Conservation (phyloP, 1,140 invertebrate genomes). For the Meloidogyne exigua region DNA sequence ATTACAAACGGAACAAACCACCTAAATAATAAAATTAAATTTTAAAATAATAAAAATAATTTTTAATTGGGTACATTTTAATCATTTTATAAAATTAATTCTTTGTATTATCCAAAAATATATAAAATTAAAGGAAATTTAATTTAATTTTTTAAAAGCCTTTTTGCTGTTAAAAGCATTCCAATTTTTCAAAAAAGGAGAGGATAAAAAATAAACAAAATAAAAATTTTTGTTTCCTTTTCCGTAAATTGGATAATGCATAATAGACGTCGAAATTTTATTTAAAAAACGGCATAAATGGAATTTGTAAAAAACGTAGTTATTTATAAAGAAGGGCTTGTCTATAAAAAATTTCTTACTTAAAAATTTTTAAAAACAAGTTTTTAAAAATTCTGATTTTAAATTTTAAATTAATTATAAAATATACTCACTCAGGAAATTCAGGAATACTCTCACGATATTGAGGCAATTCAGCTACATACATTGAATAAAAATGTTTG, state of each 20-base stretch:
- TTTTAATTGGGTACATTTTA: no score
- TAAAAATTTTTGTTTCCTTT: background rate
- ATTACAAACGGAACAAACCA: conserved; percentile 99
- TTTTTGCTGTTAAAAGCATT: background rate
- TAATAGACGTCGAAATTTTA: background rate
- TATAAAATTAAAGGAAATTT: no score
- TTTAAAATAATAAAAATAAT: conserved; percentile 24
- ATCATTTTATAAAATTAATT: background rate
- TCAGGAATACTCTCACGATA: conserved; percentile 88
- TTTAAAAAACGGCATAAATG: background rate
- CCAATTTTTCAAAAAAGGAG: background rate
- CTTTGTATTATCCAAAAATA: no score
- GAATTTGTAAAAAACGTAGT: background rate
- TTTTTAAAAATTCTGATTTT: no score
- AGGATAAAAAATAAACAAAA: no score
- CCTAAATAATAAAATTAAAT: conserved; percentile 59
- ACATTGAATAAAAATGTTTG: conserved; percentile 97
- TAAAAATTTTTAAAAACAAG: no score
- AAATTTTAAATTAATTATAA: no score
- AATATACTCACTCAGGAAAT: conserved; percentile 78
- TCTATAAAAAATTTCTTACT: no score
- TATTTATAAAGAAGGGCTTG: no score
- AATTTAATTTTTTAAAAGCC: background rate
- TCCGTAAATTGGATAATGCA: background rate
- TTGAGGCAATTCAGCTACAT: conserved; percentile 94